Evolutionary conservation across 2,113 vertebrate species (phyloP).

Genomic region (Anhinga anhinga): DNA sequence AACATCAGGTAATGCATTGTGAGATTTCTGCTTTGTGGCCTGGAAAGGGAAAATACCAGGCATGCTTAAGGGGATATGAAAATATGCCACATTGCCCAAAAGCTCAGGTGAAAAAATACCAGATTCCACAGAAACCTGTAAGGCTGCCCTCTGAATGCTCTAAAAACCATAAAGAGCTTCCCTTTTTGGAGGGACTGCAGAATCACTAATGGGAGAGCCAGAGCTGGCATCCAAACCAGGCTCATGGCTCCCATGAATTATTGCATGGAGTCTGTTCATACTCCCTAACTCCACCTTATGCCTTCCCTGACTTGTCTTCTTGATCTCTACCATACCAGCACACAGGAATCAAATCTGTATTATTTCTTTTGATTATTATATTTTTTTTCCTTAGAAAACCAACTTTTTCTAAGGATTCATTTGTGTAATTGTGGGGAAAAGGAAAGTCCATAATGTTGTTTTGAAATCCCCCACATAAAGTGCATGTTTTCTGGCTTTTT

Average conservation of each 20-base stretch:
- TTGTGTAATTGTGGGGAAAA: not conserved
- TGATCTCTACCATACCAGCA: not conserved
- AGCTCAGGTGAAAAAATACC: not conserved
- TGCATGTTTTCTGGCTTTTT: not conserved
- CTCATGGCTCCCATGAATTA: not conserved
- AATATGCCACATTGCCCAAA: not conserved
- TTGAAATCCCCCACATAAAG: not conserved
- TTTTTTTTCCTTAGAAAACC: not conserved
- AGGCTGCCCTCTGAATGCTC: not conserved
- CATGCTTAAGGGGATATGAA: not conserved
- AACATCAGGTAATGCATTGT: not conserved
- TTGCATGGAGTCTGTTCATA: not conserved
- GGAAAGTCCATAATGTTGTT: not conserved
- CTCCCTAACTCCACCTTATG: not conserved
- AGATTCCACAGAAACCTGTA: not conserved
- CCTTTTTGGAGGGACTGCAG: not conserved
- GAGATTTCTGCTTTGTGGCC: not conserved
- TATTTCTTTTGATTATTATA: not conserved
- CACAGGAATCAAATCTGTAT: not conserved
- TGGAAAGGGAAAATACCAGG: not conserved
- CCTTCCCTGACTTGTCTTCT: not conserved
- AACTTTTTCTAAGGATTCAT: not conserved
- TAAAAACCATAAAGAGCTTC: not conserved
- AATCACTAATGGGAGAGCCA: not conserved
- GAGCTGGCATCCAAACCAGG: not conserved